These are phyloP conservation scores for Phytoseiulus persimilis DNA, from an alignment of 2,888 invertebrate genomes.

Conservation along the genomic window DNA sequence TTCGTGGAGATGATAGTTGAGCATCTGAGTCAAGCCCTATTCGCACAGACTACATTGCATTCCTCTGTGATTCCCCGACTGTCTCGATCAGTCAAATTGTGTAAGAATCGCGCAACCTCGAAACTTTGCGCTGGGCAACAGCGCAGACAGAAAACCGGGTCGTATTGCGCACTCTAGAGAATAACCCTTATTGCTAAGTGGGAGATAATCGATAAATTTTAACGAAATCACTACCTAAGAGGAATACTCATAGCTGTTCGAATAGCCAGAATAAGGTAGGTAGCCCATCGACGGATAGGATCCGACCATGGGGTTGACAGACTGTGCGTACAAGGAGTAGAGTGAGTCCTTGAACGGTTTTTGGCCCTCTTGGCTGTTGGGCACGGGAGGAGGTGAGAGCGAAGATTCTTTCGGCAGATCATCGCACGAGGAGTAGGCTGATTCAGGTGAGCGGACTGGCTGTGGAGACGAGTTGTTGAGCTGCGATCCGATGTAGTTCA, in stretches of 20 bases:
- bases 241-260: slow-evolving; percentile 24
- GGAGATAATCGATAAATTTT: background rate
- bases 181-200: background rate
- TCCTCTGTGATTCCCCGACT: background rate
- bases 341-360: slow-evolving; percentile 12
- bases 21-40: background rate
- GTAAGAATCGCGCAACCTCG: background rate
- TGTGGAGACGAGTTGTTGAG: slow-evolving; percentile 18
- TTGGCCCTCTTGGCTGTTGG: slow-evolving; percentile 15
- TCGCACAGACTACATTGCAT: background rate
- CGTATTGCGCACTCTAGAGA: background rate
- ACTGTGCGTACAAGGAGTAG: slow-evolving; percentile 20
- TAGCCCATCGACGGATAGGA: slow-evolving; percentile 33
- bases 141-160: background rate
- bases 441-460: slow-evolving; percentile 18
- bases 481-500: slow-evolving; percentile 34
- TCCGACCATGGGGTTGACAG: slow-evolving; percentile 17
- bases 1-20: background rate
- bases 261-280: slow-evolving; percentile 24
- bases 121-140: background rate
- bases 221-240: background rate
- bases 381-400: slow-evolving; percentile 21
- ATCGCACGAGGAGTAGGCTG: slow-evolving; percentile 33
- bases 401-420: slow-evolving; percentile 22
- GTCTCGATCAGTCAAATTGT: background rate